Evolutionary conservation across 2,797 vertebrate genomes (phyloP).

Genomic region (Rousettus madagascariensis): DNA sequence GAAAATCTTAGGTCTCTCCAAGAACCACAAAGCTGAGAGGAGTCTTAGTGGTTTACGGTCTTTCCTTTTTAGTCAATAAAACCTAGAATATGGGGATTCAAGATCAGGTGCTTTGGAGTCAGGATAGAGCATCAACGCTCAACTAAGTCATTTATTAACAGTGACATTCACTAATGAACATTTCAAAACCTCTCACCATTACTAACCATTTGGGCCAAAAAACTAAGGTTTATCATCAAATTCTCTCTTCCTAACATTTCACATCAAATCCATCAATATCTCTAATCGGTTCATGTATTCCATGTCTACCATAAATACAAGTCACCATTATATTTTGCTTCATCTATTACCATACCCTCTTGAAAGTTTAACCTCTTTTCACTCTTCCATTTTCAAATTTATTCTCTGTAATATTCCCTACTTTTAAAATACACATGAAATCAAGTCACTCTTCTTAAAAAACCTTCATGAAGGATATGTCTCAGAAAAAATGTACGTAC

Average conservation of each 20-base stretch:
- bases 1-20: neutral
- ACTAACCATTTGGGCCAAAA: neutral
- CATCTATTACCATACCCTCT: neutral
- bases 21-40: neutral
- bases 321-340: neutral
- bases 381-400: neutral
- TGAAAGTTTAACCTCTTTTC: neutral
- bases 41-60: neutral
- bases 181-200: neutral
- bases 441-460: neutral
- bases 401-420: neutral
- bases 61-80: neutral
- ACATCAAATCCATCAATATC: neutral
- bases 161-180: neutral
- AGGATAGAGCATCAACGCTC: neutral
- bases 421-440: neutral
- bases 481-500: neutral
- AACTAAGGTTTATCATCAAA: neutral
- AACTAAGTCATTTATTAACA: neutral
- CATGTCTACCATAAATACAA: neutral
- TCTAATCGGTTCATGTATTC: neutral
- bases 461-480: neutral
- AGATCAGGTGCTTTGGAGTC: neutral
- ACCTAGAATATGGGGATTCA: neutral
- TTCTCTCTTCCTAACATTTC: neutral